Conservation (phyloP, 2,797 vertebrate species). For the Atherinosoma microstoma region DNA sequence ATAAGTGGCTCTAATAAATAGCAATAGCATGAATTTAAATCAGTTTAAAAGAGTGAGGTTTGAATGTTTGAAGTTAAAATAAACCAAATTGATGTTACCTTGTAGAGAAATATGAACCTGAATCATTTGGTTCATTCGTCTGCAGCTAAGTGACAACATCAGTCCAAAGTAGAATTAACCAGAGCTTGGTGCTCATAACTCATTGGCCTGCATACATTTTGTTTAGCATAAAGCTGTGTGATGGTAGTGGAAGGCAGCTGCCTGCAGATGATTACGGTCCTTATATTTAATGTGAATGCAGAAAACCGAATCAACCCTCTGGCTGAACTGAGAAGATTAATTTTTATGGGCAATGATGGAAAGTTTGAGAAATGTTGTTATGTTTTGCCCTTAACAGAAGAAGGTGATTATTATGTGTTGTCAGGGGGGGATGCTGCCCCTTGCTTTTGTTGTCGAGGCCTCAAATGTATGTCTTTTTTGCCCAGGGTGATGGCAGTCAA, state of each 20-base stretch:
- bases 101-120: slow-evolving; percentile 33
- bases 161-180: slow-evolving; percentile 62
- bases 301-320: slow-evolving; percentile 50
- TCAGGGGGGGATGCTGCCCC: slow-evolving; percentile 26
- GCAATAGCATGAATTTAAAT: background rate
- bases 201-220: slow-evolving; percentile 39
- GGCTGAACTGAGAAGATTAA: slow-evolving; percentile 43
- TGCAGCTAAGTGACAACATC: slow-evolving; percentile 46
- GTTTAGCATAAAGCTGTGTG: slow-evolving; percentile 44
- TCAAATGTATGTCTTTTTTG: slow-evolving; percentile 16
- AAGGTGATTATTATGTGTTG: slow-evolving; percentile 42
- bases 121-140: slow-evolving; percentile 57
- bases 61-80: slow-evolving; percentile 12
- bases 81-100: slow-evolving; percentile 22
- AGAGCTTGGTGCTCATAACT: slow-evolving; percentile 56
- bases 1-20: slow-evolving; percentile 13
- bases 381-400: slow-evolving; percentile 28
- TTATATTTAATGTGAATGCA: slow-evolving; percentile 31
- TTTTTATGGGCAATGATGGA: slow-evolving; percentile 28
- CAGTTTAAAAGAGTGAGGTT: background rate
- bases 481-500: slow-evolving; percentile 39
- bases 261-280: slow-evolving; percentile 41
- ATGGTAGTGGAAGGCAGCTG: slow-evolving; percentile 35
- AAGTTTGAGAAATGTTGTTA: slow-evolving; percentile 30
- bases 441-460: slow-evolving; percentile 21